Evolutionary conservation across 2,888 invertebrate species (phyloP).

Genomic region (Scelioninae gen. 2): DNA sequence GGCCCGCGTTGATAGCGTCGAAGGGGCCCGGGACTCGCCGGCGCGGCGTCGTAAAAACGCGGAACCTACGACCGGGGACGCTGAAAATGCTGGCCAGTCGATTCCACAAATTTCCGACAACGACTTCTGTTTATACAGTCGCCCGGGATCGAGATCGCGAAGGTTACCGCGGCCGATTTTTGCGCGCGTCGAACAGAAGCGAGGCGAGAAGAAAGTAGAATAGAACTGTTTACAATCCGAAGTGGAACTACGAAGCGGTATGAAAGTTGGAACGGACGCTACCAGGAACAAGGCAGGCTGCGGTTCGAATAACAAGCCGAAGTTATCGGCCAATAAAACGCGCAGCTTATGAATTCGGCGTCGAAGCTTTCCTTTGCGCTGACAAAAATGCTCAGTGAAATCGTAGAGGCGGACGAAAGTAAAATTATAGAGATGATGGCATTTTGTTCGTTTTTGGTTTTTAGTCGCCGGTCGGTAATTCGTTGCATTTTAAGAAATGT

Average conservation of each 20-base stretch:
- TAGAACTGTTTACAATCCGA: conserved; percentile 42
- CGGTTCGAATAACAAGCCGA: conserved; percentile 39
- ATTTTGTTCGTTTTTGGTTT: background rate
- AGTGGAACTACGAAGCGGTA: conserved; percentile 18
- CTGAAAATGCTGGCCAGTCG: conserved; percentile 58
- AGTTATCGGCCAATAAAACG: conserved; percentile 44
- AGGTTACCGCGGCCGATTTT: conserved; percentile 25
- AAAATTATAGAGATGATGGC: conserved; percentile 4
- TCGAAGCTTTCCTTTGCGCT: conserved; percentile 26
- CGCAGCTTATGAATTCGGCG: conserved; percentile 37
- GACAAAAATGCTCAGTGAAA: conserved; percentile 24
- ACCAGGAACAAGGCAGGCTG: conserved; percentile 27
- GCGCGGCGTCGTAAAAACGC: conserved; percentile 62
- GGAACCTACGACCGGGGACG: conserved; percentile 63
- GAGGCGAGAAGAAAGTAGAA: conserved; percentile 35
- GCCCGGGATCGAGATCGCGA: conserved; percentile 35
- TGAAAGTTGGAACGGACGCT: conserved; percentile 33
- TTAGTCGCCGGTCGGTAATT: background rate
- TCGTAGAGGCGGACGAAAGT: conserved; percentile 1
- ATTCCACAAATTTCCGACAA: conserved; percentile 60
- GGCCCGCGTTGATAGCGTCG: conserved; percentile 20
- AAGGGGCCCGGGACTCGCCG: conserved; percentile 20
- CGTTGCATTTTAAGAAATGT: too few relatives aligned
- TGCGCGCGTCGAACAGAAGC: conserved; percentile 38
- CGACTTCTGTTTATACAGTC: conserved; percentile 57